Conservation (phyloP, 2,888 invertebrate species). For the Cepaea hortensis region DNA sequence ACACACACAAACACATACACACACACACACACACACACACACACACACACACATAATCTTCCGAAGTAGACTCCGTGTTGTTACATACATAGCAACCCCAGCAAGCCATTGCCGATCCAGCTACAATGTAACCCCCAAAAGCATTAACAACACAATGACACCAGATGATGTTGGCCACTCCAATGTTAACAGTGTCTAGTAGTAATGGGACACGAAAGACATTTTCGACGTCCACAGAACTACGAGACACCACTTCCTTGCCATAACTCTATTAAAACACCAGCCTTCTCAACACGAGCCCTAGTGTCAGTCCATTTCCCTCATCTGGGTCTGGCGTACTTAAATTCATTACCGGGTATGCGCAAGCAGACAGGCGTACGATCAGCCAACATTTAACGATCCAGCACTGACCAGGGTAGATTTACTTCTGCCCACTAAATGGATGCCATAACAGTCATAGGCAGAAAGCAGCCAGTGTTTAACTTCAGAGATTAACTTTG, state of each 20-base stretch:
- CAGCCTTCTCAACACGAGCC: neutral
- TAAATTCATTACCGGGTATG: constrained; percentile 1
- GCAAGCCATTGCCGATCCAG: too few relatives aligned
- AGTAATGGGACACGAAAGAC: neutral
- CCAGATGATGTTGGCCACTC: too few relatives aligned
- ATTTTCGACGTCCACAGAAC: neutral
- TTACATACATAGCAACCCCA: too few relatives aligned
- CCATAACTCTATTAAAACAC: constrained; percentile 13
- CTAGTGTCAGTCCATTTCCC: neutral
- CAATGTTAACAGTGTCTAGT: neutral
- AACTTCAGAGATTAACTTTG: neutral
- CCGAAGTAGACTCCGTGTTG: too few relatives aligned
- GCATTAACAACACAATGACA: too few relatives aligned
- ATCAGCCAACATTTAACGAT: neutral
- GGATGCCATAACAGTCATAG: neutral
- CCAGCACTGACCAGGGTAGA: neutral
- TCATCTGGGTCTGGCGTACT: neutral
- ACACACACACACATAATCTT: too few relatives aligned
- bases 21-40: too few relatives aligned
- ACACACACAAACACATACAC: too few relatives aligned
- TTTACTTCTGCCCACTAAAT: neutral
- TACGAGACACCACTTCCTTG: neutral
- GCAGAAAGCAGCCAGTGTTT: neutral
- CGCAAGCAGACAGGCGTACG: neutral
- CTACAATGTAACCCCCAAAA: too few relatives aligned